A percentile compares a stretch with the other conserved stretches of the same genome.
These are phyloP conservation scores for Hylaeus volcanicus DNA, from an alignment of 1,140 invertebrate species.

Conservation along the genomic window DNA sequence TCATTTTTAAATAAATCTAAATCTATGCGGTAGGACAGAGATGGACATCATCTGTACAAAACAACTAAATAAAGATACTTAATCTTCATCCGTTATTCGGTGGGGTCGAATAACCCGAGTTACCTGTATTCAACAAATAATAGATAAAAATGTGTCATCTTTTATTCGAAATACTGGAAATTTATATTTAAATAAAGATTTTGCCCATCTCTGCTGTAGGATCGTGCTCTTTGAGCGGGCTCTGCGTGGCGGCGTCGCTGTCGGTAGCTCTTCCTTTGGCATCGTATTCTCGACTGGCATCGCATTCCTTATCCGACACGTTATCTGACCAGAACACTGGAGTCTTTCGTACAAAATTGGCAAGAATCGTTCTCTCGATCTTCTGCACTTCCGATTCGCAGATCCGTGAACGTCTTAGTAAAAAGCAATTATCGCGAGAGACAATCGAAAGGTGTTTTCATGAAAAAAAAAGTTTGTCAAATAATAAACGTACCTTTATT, in stretches of 20 bases:
- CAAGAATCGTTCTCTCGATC: slow-evolving; percentile 29
- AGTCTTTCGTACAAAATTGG: slow-evolving; percentile 47
- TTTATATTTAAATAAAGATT: no score
- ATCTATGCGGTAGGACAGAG: slow-evolving; percentile 33
- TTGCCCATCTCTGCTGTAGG: slow-evolving; percentile 43
- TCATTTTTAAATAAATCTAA: slow-evolving; percentile 37
- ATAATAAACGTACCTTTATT: no score
- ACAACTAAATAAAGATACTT: no score
- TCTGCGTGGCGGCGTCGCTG: not conserved
- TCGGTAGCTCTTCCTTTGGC: slow-evolving; percentile 25
- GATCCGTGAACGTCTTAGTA: not conserved
- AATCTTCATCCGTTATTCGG: no score
- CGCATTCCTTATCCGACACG: slow-evolving; percentile 6
- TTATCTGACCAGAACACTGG: not conserved
- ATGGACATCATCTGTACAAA: no score
- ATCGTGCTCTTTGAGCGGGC: slow-evolving; percentile 31
- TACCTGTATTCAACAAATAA: no score
- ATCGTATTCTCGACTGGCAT: slow-evolving; percentile 20
- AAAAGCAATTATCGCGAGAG: not conserved
- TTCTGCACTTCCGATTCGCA: not conserved
- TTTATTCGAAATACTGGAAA: no score
- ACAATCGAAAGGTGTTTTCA: not conserved
- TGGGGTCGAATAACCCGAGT: no score
- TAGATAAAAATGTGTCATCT: no score
- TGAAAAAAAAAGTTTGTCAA: no score